Conservation (phyloP, 2,888 invertebrate species). For the Nomada hirtipes region DNA sequence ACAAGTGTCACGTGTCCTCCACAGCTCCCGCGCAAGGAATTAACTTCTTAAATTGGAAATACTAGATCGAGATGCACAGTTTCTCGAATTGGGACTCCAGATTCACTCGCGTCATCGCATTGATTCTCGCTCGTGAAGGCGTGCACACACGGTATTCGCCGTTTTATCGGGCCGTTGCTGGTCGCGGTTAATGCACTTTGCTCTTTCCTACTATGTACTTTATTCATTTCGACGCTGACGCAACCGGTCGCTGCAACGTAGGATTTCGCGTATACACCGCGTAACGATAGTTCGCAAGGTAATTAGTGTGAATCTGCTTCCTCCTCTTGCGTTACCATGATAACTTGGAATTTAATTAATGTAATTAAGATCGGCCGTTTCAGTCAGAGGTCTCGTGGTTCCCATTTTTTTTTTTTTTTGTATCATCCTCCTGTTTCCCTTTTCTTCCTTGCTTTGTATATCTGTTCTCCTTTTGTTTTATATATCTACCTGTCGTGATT, state of each 20-base stretch:
- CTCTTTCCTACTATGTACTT: slow-evolving; percentile 30
- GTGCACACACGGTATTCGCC: neutral
- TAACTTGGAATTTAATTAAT: slow-evolving; percentile 53
- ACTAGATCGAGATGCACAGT: neutral
- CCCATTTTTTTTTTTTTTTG: neutral
- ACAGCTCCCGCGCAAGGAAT: too few species aligned
- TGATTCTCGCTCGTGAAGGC: neutral
- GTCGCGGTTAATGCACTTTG: slow-evolving; percentile 43
- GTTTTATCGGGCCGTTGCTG: slow-evolving; percentile 19
- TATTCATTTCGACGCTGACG: slow-evolving; percentile 51
- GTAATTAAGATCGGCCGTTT: slow-evolving; percentile 53
- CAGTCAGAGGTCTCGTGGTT: slow-evolving; percentile 3
- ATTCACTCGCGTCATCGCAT: neutral
- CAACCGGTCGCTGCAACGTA: slow-evolving; percentile 32
- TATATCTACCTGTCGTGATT: neutral
- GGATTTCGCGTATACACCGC: slow-evolving; percentile 19
- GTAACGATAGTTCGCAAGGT: slow-evolving; percentile 52
- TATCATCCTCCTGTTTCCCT: neutral
- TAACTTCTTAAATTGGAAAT: too few species aligned
- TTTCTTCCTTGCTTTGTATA: neutral
- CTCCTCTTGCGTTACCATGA: slow-evolving; percentile 44
- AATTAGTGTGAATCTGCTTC: slow-evolving; percentile 57
- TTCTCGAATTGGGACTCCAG: neutral
- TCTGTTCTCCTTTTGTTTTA: slow-evolving; percentile 16
- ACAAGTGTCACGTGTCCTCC: too few species aligned